Conservation (phyloP, 2,888 invertebrate genomes). For the Tachystola acroxantha region DNA sequence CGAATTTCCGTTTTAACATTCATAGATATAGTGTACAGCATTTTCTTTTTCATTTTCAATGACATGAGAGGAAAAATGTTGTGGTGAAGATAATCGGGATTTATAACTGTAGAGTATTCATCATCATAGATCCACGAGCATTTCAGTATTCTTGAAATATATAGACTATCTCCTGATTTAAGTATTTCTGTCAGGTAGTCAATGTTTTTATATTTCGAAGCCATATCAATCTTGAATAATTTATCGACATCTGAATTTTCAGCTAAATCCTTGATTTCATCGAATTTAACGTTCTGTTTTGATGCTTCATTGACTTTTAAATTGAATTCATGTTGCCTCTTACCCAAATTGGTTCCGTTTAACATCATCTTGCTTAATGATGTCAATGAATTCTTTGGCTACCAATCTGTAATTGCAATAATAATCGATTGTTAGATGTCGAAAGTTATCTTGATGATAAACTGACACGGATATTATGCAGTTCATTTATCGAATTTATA, state of each 20-base stretch:
- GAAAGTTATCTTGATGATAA: too few relatives aligned
- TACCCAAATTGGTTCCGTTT: slow-evolving; percentile 30
- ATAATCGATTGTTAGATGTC: too few relatives aligned
- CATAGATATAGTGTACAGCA: slow-evolving; percentile 31
- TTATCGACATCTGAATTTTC: slow-evolving; percentile 43
- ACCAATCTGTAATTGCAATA: too few relatives aligned
- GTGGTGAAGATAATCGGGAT: slow-evolving; percentile 36
- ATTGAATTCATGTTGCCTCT: slow-evolving; percentile 37
- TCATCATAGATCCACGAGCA: slow-evolving; percentile 41
- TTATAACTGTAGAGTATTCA: slow-evolving; percentile 32
- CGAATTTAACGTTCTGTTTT: slow-evolving; percentile 21
- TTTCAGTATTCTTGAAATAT: slow-evolving; percentile 46
- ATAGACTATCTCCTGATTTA: slow-evolving; percentile 44
- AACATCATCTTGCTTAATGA: slow-evolving; percentile 15
- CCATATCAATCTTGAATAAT: slow-evolving; percentile 52
- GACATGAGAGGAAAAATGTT: slow-evolving; percentile 53
- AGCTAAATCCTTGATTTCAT: slow-evolving; percentile 23
- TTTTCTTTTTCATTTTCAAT: slow-evolving; percentile 44
- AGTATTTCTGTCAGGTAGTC: slow-evolving; percentile 43
- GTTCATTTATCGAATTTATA: too few relatives aligned
- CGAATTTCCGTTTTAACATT: slow-evolving; percentile 32
- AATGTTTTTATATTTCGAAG: slow-evolving; percentile 39
- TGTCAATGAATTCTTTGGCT: too few relatives aligned
- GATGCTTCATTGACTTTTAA: slow-evolving; percentile 30
- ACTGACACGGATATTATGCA: too few relatives aligned